A percentile compares a stretch with the other conserved stretches of the same genome.
Conservation (phyloP, 2,888 invertebrate species). For the Eutolmus rufibarbis region DNA sequence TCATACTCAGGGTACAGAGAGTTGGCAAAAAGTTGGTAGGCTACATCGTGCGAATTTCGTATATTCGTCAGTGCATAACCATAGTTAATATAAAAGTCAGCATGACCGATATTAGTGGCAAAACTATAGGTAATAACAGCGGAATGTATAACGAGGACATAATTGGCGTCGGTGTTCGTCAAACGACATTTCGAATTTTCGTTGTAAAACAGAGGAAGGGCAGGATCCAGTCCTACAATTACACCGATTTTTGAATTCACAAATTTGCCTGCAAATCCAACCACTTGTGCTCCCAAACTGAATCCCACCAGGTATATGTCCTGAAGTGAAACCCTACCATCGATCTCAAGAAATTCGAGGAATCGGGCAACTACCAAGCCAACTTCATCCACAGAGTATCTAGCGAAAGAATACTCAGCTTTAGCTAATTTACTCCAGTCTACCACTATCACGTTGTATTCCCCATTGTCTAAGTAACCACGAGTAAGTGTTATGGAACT, state of each 20-base stretch:
- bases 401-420: neutral
- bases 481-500: neutral
- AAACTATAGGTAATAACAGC: neutral
- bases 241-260: neutral
- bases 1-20: neutral
- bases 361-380: neutral
- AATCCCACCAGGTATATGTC: neutral
- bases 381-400: neutral
- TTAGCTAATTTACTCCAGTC: neutral
- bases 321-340: neutral
- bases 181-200: neutral
- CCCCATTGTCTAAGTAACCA: neutral
- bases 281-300: neutral
- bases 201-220: neutral
- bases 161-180: neutral
- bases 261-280: neutral
- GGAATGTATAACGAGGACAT: neutral
- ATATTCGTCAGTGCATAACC: neutral
- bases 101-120: neutral
- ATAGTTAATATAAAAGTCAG: neutral
- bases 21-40: neutral
- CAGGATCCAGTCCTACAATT: neutral
- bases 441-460: neutral
- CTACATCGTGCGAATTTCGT: neutral
- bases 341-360: neutral